Conservation (phyloP, 1,140 invertebrate species). For the Stegodyphus dumicola region DNA sequence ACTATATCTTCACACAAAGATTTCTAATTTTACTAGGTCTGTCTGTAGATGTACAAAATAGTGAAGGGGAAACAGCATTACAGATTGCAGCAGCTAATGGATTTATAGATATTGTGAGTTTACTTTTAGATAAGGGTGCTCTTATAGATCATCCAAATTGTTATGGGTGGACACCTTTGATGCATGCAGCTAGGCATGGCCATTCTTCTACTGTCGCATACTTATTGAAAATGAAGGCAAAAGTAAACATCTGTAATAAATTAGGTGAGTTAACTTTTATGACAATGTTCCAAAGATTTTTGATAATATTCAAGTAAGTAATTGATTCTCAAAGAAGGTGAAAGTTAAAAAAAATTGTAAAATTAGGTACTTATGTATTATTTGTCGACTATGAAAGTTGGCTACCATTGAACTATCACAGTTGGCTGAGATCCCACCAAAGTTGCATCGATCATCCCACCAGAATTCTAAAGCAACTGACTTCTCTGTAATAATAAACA, state of each 20-base stretch:
- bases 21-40: neutral
- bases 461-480: no score
- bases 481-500: no score
- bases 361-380: no score
- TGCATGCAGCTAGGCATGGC: conserved; percentile 51
- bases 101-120: conserved; percentile 20
- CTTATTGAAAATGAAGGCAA: conserved; percentile 38
- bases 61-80: conserved; percentile 66
- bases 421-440: no score
- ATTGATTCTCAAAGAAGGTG: no score
- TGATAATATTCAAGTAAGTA: no score
- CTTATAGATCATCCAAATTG: conserved; percentile 51
- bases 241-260: conserved; percentile 65
- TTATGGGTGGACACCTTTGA: conserved; percentile 65
- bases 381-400: no score
- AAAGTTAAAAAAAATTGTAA: no score
- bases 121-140: conserved; percentile 36
- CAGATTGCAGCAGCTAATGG: conserved; percentile 54
- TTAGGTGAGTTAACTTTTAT: conserved; percentile 27
- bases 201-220: conserved; percentile 11
- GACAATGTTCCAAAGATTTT: no score
- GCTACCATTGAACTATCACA: no score
- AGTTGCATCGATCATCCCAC: no score
- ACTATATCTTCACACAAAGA: no score
- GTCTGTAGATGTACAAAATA: conserved; percentile 32